Evolutionary conservation across 2,888 invertebrate genomes (phyloP), one percentile per base, ranked within the genome.

Genomic region (Cheilosia soror): DNA sequence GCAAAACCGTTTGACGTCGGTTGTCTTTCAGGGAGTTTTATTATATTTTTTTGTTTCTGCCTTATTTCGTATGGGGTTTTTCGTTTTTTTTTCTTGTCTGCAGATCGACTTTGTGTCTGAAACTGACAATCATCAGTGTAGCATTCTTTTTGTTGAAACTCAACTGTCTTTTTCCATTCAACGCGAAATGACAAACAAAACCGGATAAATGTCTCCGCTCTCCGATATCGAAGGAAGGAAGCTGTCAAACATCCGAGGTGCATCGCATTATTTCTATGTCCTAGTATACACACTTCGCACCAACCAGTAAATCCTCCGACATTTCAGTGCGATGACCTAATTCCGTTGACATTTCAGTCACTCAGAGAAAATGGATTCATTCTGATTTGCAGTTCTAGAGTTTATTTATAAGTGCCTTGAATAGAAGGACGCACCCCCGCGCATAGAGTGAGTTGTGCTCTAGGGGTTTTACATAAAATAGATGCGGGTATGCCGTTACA

Each of bases 291-390:
- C 33, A 0, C 65, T 25, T 27, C 20, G 20, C 20, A 47, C 33
- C 9, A 33, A 25, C 27, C 33, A 40, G 27, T 11, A 20, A 63
- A 42, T 40, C 42, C 63, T 40, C 42, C 63, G 42, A 33, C 15
- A 29, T 9, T 29, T 42, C 20, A 66, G 53, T 66, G 42, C 68
- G 75, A 63, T 81, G 80, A 81, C 75, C 80, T 69, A 75, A 81
- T 75, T 81, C 57, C 62, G 62, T 68, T 69, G 75, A 81, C 75
- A 81, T 81, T 81, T 57, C 71, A 68, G 42, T 76, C 68, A 60
- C 68, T 76, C 68, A 60, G 58, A 68, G 9, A 65, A 72, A 65
- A 65, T 27, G 66, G 53, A 72, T 53, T 53, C 79, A 27, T 60
- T 66, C 29, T 58, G 33, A 60, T 66, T 62, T 62, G 62, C 51